Base-by-base conservation (phyloP, 2,888 invertebrate genomes). In the Diaphora mendica region DNA sequence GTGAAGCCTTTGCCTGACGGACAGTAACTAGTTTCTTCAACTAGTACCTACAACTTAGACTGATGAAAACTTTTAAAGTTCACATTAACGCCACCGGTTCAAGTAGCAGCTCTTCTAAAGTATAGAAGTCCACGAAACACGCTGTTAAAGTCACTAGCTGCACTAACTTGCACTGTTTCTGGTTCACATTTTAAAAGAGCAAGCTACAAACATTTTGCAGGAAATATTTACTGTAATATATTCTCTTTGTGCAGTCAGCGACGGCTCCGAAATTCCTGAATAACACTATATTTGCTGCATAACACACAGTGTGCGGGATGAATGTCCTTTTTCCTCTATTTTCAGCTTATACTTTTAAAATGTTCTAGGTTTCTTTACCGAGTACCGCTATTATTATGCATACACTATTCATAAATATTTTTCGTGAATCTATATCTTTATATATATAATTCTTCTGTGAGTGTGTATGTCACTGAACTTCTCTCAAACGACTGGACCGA, bases 1-100 rank as follows among this genome's bases (percentile, higher is more conserved):
- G 35, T 35, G 35, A 55, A 68, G 17, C 51, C 68, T 68, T 68
- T 68, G 68, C 55, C n/a, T 33, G 62, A 30, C 30, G 17, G 62
- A 17, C 33, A 20, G 23, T 67, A 48, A 48, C 48, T 48, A 30
- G 67, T 48, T 30, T 23, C 9, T 23, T 2, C 67, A 67, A 30
- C 30, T 48, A 48, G 48, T 20, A 20, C 48, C 48, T 30, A 39
- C 39, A 33, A 67, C 48, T 30, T 48, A 30, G 30, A 67, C 44
- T 48, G 44, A 42, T 11, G 26, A 30, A 44, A 48, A n/a, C n/a
- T 48, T 48, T 67, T 67, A 67, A 30, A 3, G 66, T 67, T 30
- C 66, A 44, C 44, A 48, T 48, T 67, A 30, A 30, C 20, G 44
- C 20, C 26, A 17, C 9, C 4, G 30, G 30, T 26, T 67, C 44